phyloP scores from a whole-genome alignment of 1,140 invertebrate genomes.

The Rhyzopertha dominica region DNA sequence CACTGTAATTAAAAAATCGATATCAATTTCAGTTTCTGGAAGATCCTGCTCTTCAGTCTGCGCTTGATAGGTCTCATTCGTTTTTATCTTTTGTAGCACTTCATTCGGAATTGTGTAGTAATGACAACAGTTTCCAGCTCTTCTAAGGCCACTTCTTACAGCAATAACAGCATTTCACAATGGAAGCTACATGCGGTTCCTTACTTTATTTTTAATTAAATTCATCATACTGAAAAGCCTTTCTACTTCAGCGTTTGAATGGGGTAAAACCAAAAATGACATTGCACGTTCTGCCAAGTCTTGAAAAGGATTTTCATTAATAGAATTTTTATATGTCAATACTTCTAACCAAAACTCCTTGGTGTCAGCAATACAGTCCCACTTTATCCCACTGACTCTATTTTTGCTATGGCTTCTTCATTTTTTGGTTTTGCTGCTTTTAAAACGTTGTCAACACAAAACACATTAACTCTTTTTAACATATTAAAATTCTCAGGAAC shows the following conservation, averaged over 20 bases:
- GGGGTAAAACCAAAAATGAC: conserved; percentile 24
- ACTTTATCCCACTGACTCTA: conserved; percentile 14
- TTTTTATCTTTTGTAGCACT: conserved; percentile 6
- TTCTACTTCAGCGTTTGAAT: conserved; percentile 36
- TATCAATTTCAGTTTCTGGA: no score
- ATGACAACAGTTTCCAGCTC: conserved; percentile 1
- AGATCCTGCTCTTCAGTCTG: no score
- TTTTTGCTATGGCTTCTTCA: conserved; percentile 2
- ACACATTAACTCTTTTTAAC: background rate
- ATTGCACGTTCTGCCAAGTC: conserved; percentile 34
- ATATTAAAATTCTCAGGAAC: conserved; percentile 8
- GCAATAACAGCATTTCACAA: conserved; percentile 10
- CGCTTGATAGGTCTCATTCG: conserved; percentile 2
- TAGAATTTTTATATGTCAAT: conserved; percentile 31
- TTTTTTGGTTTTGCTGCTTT: conserved; percentile 6
- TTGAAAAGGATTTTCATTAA: conserved; percentile 30
- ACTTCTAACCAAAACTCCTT: conserved; percentile 37
- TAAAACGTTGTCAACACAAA: conserved; percentile 3
- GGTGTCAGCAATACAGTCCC: conserved; percentile 19
- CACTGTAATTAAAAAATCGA: no score
- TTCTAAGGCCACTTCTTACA: conserved; percentile 4
- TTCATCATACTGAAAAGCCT: conserved; percentile 19
- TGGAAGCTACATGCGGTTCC: conserved; percentile 13
- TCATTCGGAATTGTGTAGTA: background rate
- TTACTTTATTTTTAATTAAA: conserved; percentile 16